A percentile compares a stretch with the other conserved stretches of the same genome.
Evolutionary conservation across 2,113 vertebrate genomes (phyloP).

Genomic region (Boulengeromyrus knoepffleri): DNA sequence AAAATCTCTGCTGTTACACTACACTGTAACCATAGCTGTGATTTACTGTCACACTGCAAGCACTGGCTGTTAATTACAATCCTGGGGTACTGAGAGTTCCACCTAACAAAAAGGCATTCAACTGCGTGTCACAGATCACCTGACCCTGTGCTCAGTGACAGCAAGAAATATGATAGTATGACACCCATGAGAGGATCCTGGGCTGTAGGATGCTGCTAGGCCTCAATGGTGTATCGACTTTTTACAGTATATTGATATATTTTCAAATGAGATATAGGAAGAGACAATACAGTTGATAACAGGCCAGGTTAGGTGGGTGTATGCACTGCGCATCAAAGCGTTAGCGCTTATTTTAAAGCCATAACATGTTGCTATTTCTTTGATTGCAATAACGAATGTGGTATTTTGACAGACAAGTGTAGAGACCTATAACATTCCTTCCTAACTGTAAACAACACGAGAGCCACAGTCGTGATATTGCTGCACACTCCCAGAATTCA

Average conservation of each 20-base stretch:
- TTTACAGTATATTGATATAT: background rate
- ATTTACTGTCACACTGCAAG: background rate
- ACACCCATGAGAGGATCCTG: background rate
- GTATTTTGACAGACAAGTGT: background rate
- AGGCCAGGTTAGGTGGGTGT: background rate
- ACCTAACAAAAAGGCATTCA: background rate
- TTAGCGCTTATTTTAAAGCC: background rate
- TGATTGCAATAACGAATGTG: background rate
- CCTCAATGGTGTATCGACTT: background rate
- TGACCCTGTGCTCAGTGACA: background rate
- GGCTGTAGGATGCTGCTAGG: background rate
- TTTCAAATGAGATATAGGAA: background rate
- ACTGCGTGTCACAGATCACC: background rate
- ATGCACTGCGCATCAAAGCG: background rate
- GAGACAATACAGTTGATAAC: background rate
- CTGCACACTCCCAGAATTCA: background rate
- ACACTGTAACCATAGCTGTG: background rate
- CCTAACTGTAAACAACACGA: background rate
- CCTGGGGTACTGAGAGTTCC: background rate
- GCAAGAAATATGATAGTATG: background rate
- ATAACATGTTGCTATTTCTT: background rate
- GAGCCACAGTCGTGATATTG: background rate
- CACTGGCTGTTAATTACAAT: background rate
- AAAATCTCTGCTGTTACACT: background rate
- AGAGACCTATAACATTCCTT: background rate